Conservation (phyloP, 1,140 invertebrate species). For the Lepidurus packardi region DNA sequence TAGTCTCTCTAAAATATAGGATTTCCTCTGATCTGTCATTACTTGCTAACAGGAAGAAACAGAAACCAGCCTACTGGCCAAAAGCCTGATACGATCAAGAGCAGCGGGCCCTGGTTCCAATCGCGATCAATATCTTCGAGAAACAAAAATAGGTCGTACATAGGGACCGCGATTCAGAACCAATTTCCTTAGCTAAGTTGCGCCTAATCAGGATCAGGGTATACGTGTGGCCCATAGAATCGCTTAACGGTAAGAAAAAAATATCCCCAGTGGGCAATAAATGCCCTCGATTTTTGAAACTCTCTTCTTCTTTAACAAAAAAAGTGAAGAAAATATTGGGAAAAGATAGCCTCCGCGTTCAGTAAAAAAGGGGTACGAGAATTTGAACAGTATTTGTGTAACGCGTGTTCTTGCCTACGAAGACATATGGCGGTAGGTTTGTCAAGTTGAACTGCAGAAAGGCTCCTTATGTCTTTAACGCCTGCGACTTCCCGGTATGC, state of each 20-base stretch:
- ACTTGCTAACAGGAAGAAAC: too few relatives aligned
- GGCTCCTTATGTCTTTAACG: not conserved
- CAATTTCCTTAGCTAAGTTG: not conserved
- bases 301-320: too few relatives aligned
- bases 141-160: not conserved
- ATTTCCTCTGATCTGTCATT: too few relatives aligned
- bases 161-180: not conserved
- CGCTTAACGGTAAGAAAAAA: not conserved
- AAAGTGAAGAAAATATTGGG: too few relatives aligned
- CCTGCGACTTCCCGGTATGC: constrained; percentile 1
- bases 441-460: constrained; percentile 2
- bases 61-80: too few relatives aligned
- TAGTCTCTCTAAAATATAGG: too few relatives aligned
- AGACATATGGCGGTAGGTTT: not conserved
- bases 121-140: constrained; percentile 5
- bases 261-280: not conserved
- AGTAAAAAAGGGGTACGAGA: too few relatives aligned
- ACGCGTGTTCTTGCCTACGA: constrained; percentile 2
- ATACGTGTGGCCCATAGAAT: not conserved
- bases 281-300: not conserved
- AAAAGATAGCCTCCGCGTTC: too few relatives aligned
- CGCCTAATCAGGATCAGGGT: not conserved
- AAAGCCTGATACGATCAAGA: too few relatives aligned
- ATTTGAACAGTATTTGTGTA: too few relatives aligned
- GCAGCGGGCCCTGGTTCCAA: not conserved